Evolutionary conservation across 2,888 invertebrate species (phyloP).

Genomic region (Cheilosia vernalis): DNA sequence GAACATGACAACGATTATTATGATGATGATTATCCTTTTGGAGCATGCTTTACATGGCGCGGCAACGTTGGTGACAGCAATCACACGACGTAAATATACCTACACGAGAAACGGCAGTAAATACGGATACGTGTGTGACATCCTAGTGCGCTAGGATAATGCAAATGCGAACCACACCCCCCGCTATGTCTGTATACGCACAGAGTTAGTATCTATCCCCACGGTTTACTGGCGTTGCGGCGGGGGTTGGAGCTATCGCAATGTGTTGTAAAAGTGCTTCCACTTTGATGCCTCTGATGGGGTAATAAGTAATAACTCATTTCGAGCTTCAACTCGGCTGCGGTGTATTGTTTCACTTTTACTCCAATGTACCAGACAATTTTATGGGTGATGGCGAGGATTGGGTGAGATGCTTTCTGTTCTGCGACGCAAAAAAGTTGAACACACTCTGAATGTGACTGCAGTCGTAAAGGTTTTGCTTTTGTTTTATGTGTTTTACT

Average conservation of each 20-base stretch:
- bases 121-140: conserved; percentile 21
- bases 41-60: conserved; percentile 12
- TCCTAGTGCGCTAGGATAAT: conserved; percentile 38
- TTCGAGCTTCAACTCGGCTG: conserved; percentile 26
- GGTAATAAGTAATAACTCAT: conserved; percentile 73
- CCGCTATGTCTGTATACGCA: neutral
- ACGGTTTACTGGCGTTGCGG: neutral
- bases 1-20: conserved; percentile 72
- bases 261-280: conserved; percentile 68
- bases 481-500: conserved; percentile 51
- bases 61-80: neutral
- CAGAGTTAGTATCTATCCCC: neutral
- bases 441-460: conserved; percentile 23
- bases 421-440: conserved; percentile 39
- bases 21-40: conserved; percentile 66
- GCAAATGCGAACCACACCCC: conserved; percentile 24
- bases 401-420: conserved; percentile 24
- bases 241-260: neutral
- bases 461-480: conserved; percentile 67
- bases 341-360: conserved; percentile 21
- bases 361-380: conserved; percentile 46
- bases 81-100: conserved; percentile 19
- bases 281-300: conserved; percentile 75
- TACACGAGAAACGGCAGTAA: conserved; percentile 1
- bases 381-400: conserved; percentile 33